Base-by-base conservation (phyloP, 2,888 invertebrate species). In the Epiblema foenella region DNA sequence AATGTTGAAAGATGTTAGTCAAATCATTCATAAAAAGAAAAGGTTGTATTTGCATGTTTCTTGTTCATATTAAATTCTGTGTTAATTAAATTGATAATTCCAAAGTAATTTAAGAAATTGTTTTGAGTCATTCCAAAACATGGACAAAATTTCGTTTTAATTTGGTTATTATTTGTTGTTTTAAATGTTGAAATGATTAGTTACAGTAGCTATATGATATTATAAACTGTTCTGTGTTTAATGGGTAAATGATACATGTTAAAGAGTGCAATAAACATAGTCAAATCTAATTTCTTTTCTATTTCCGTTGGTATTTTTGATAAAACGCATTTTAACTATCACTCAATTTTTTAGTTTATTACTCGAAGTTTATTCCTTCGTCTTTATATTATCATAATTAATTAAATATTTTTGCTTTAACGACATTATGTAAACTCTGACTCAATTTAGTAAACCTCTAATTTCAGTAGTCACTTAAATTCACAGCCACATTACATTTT, bases 241-340 rank as follows among this genome's bases (percentile, higher is more conserved):
- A 85, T 86, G 88, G 89, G 88, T 86, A 87, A n/a, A 88, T 88
- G 85, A 85, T 81, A 73, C 77, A 77, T 77, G 71, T 75, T 79
- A 81, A 78, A 74, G 78, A 83, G 79, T 87, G 84, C 78, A 90
- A 87, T 88, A 87, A 87, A 85, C 77, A 74, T 76, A 77, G 71
- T 60, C 68, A 69, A 65, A 73, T 75, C 49, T 73, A 73, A 75
- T 68, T 60, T 51, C 51, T 67, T 68, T 67, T 76, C 75, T 52
- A 69, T 39, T 37, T 37, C 20, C n/a, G 9, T 37, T 20, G 20
- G 0, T 33, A n/a, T n/a, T 15, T 20, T 24, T 39, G n/a, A 20
- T 39, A n/a, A n/a, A 7, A 5, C 42, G 24, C 46, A 56, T 15
- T 33, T 8, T 46, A 46, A 17, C 11, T 54, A n/a, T 46, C 20